phyloP scores from a whole-genome alignment of 53 echinoderm and acorn worm species.

The Hippasteria phrygiana region DNA sequence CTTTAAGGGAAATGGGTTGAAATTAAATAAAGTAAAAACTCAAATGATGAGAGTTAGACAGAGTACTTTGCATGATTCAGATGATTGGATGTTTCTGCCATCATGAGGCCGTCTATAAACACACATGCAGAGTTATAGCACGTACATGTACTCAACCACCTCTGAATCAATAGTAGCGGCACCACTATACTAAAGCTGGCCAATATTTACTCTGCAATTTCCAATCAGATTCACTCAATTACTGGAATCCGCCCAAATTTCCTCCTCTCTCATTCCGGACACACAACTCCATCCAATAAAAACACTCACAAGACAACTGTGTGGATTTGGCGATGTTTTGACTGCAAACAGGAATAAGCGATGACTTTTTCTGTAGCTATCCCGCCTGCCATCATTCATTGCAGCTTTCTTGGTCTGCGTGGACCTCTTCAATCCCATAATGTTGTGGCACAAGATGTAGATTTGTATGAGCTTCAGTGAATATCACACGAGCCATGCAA shows the following conservation, averaged over 20 bases:
- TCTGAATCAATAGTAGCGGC: slow-evolving; percentile 47
- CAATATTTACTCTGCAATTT: slow-evolving; percentile 58
- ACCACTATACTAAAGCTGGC: slow-evolving; percentile 24
- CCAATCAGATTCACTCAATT: slow-evolving; percentile 64
- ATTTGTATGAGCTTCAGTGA: slow-evolving; percentile 47
- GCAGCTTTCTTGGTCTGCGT: slow-evolving; percentile 15
- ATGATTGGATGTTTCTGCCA: neutral
- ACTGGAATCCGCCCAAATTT: slow-evolving; percentile 40
- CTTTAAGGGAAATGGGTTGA: neutral
- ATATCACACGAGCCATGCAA: slow-evolving; percentile 40
- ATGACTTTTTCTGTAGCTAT: slow-evolving; percentile 50
- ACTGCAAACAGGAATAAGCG: slow-evolving; percentile 45
- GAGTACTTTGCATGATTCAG: neutral
- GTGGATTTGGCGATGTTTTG: slow-evolving; percentile 64
- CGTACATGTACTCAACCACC: neutral
- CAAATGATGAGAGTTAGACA: neutral
- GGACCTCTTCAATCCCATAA: neutral
- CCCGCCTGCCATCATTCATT: slow-evolving; percentile 10
- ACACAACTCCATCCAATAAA: slow-evolving; percentile 57
- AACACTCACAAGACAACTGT: slow-evolving; percentile 36
- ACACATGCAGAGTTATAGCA: neutral
- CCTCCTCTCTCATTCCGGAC: slow-evolving; percentile 34
- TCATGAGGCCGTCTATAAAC: neutral
- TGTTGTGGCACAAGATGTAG: neutral
- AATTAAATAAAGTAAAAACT: neutral